These are phyloP conservation scores for Phymanthus crucifer DNA, from an alignment of 92 coral and sea anemone species.

Conservation along the genomic window DNA sequence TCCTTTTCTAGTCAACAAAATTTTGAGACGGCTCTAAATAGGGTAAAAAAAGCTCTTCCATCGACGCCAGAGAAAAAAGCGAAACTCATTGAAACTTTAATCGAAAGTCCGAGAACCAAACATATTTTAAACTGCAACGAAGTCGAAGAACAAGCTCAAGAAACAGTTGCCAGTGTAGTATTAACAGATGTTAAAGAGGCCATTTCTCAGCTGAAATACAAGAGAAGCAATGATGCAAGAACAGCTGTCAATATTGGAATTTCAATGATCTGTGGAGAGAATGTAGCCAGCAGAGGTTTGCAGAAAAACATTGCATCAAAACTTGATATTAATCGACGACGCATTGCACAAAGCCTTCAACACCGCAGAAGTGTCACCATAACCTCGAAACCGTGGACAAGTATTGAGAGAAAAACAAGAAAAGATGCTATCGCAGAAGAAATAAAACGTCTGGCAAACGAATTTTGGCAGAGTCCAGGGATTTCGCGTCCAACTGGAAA, in stretches of 20 bases:
- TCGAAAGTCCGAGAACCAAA: neutral
- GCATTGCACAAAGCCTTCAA: constrained; percentile 20
- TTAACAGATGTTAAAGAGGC: constrained; percentile 8
- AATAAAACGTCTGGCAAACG: constrained; percentile 29
- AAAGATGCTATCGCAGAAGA: constrained; percentile 8
- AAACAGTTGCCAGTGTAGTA: neutral
- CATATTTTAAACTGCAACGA: neutral
- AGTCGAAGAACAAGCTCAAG: neutral
- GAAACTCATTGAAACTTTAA: neutral
- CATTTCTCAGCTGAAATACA: neutral
- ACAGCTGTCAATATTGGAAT: constrained; percentile 23
- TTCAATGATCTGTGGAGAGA: constrained; percentile 26
- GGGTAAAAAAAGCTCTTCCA: neutral
- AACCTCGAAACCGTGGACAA: neutral
- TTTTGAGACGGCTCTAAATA: neutral
- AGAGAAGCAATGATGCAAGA: constrained; percentile 30
- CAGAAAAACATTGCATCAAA: neutral
- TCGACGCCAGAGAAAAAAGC: neutral
- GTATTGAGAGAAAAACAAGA: constrained; percentile 19
- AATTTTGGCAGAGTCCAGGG: constrained; percentile 59
- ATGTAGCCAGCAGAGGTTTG: neutral
- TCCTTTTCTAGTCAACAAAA: neutral
- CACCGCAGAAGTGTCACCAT: constrained; percentile 1
- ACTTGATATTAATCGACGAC: constrained; percentile 14
- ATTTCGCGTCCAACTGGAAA: constrained; percentile 63